A percentile compares a stretch with the other conserved stretches of the same genome.
phyloP scores from a whole-genome alignment of 2,113 vertebrate species.

The Carassius auratus region DNA sequence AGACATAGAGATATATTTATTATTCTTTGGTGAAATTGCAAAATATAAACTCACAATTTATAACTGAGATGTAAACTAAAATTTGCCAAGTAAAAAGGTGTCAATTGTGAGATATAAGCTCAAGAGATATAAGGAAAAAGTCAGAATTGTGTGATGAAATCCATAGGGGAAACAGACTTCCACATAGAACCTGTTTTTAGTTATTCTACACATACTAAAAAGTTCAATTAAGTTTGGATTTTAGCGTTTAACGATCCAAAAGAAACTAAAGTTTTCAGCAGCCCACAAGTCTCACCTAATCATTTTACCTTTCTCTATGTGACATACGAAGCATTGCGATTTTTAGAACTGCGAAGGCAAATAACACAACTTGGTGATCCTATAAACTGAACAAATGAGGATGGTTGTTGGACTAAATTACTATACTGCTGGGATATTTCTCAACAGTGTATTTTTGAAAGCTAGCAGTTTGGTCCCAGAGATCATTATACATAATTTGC shows the following conservation, averaged over 20 bases:
- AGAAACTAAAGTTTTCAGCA: neutral
- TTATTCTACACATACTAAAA: neutral
- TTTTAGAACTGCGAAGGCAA: neutral
- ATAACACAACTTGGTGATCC: neutral
- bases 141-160: neutral
- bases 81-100: neutral
- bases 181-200: neutral
- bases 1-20: no score
- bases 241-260: neutral
- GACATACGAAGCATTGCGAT: neutral
- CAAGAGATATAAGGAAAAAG: no score
- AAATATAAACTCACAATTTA: neutral
- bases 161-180: neutral
- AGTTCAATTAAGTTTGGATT: neutral
- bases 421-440: neutral
- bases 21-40: neutral
- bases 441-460: neutral
- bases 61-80: neutral
- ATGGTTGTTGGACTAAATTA: neutral
- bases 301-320: neutral
- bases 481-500: neutral
- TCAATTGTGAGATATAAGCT: neutral
- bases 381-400: slow-evolving; percentile 6
- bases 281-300: neutral
- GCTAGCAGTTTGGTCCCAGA: neutral